phyloP scores from a whole-genome alignment of 2,888 invertebrate species.

The Dynastes tityus region DNA sequence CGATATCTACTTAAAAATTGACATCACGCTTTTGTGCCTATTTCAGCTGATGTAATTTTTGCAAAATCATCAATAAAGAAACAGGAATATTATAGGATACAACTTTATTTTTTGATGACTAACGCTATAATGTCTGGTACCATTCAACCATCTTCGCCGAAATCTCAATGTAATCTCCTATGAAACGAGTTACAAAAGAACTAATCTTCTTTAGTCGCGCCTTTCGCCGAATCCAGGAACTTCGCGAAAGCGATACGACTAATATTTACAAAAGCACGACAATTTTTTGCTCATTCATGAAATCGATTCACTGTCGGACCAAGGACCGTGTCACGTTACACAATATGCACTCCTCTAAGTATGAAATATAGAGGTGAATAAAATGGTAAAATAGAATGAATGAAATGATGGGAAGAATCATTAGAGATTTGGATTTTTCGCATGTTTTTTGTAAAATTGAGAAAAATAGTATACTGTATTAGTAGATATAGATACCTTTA shows the following conservation, averaged over 20 bases:
- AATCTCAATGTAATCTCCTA: constrained; percentile 15
- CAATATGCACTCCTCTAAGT: background rate
- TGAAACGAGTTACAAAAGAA: constrained; percentile 17
- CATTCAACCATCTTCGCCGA: constrained; percentile 5
- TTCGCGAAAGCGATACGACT: constrained; percentile 20
- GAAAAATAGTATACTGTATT: too few relatives aligned
- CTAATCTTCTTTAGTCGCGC: constrained; percentile 18
- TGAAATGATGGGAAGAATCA: background rate
- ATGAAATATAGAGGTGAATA: background rate
- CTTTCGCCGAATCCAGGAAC: constrained; percentile 15
- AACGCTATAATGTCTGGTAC: background rate
- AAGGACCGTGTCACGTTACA: constrained; percentile 15
- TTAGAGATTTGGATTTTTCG: background rate
- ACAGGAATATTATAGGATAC: background rate
- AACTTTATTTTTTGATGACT: background rate
- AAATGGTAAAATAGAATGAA: background rate
- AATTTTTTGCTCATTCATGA: constrained; percentile 29
- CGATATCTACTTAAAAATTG: too few relatives aligned
- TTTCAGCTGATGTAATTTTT: background rate
- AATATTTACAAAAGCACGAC: constrained; percentile 24
- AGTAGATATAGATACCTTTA: too few relatives aligned
- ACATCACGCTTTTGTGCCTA: too few relatives aligned
- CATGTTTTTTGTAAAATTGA: background rate
- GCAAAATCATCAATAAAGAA: background rate
- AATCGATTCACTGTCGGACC: constrained; percentile 16